phyloP scores from a whole-genome alignment of 2,888 invertebrate species.

The Metacarcinus magister region DNA sequence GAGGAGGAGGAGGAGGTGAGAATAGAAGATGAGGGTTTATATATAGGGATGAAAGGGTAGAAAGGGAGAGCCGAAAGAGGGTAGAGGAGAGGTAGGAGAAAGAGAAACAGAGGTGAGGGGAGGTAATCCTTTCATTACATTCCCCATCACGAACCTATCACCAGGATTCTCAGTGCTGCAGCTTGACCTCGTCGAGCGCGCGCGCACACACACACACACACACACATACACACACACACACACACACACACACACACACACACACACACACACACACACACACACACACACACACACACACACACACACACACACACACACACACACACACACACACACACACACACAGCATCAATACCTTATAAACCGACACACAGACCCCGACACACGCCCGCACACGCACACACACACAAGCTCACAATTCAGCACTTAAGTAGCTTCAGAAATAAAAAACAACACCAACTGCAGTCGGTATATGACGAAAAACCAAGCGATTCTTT shows the following conservation, averaged over 20 bases:
- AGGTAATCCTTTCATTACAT: not conserved
- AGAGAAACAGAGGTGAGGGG: not conserved
- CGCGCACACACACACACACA: not conserved
- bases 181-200: not conserved
- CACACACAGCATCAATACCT: not conserved
- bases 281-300: conserved; percentile 22
- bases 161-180: not conserved
- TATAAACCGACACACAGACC: not conserved
- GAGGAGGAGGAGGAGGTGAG: not conserved
- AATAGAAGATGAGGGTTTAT: not conserved
- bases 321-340: conserved; percentile 2
- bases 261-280: conserved; percentile 26
- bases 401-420: not conserved
- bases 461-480: not conserved
- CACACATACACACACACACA: not conserved
- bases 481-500: not conserved
- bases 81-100: not conserved
- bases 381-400: not conserved
- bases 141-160: conserved; percentile 6
- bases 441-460: not conserved
- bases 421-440: too few species aligned
- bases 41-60: not conserved
- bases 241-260: not conserved
- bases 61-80: not conserved
- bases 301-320: conserved; percentile 6